These are phyloP conservation scores for Chloebia gouldiae DNA, from an alignment of 2,113 vertebrate genomes.

Conservation along the genomic window DNA sequence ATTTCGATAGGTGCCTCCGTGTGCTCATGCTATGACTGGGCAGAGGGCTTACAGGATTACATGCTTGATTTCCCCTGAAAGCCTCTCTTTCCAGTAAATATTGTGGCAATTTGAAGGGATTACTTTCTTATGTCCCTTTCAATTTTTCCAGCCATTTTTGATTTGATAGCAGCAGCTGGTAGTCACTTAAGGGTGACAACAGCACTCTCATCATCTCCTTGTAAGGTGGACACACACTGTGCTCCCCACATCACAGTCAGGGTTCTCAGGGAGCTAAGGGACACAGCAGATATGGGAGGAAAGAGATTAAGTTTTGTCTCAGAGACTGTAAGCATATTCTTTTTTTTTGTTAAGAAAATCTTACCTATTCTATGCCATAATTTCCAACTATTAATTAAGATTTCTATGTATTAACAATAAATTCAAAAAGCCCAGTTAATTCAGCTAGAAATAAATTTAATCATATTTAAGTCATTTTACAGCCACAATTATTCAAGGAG, in stretches of 20 bases:
- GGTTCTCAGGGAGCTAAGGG: neutral
- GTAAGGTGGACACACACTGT: constrained; percentile 39
- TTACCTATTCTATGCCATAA: neutral
- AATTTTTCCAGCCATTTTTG: constrained; percentile 69
- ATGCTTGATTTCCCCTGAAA: constrained; percentile 71
- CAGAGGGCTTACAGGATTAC: constrained; percentile 68
- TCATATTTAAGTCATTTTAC: neutral
- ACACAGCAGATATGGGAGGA: neutral
- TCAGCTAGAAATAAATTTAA: neutral
- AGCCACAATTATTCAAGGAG: neutral
- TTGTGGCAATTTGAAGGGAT: constrained; percentile 73
- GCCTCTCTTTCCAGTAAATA: constrained; percentile 70
- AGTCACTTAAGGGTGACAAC: constrained; percentile 70
- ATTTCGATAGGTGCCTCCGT: constrained; percentile 48
- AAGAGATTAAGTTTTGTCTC: neutral
- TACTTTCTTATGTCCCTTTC: constrained; percentile 69
- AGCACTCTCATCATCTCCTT: constrained; percentile 50
- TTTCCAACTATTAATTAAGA: constrained; percentile 2
- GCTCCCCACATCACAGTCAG: neutral
- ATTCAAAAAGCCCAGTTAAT: neutral
- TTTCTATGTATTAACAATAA: neutral
- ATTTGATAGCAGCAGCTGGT: constrained; percentile 71
- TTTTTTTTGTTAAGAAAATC: neutral
- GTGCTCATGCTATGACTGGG: constrained; percentile 35
- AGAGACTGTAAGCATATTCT: neutral